Conservation (phyloP, 2,888 invertebrate species). For the Cosmia pyralina region DNA sequence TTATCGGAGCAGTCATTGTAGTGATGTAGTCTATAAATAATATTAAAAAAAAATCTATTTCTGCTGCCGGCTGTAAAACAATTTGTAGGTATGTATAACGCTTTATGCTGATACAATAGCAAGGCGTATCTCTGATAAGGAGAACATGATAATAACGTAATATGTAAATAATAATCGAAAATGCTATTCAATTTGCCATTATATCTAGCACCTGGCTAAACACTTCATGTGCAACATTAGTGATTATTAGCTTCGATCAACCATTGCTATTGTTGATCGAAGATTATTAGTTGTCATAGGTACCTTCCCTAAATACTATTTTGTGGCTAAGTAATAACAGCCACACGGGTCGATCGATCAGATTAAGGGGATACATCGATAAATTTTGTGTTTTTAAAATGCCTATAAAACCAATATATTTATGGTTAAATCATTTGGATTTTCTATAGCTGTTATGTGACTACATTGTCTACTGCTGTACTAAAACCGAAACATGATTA, state of each 20-base stretch:
- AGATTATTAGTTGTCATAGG: no score
- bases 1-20: constrained; percentile 8
- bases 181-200: background rate
- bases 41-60: background rate
- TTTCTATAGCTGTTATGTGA: no score
- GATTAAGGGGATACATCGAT: no score
- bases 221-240: background rate
- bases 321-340: no score
- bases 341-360: no score
- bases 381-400: no score
- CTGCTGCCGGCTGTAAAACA: background rate
- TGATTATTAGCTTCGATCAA: background rate
- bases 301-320: no score
- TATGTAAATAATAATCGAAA: constrained; percentile 5
- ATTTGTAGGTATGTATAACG: background rate
- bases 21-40: constrained; percentile 9
- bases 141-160: constrained; percentile 27
- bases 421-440: no score
- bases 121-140: constrained; percentile 23
- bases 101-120: constrained; percentile 9
- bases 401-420: no score
- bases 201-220: background rate
- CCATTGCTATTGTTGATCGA: no score
- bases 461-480: no score
- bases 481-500: no score